Percentiles rank a stretch among this genome's conserved stretches.
These are phyloP conservation scores for Neria commutata DNA, from an alignment of 2,888 invertebrate species.

Conservation along the genomic window DNA sequence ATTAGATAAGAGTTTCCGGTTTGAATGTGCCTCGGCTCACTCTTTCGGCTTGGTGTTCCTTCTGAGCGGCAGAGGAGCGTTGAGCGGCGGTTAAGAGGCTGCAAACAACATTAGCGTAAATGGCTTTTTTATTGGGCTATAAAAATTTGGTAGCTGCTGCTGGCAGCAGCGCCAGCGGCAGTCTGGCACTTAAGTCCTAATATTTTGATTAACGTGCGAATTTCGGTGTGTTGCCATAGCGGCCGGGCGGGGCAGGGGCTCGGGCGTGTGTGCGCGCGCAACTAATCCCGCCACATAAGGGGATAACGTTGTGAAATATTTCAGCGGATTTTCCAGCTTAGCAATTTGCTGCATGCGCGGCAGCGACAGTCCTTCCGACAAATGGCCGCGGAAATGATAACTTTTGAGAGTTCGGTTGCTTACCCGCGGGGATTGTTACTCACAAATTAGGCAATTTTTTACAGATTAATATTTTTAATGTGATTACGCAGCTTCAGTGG, in stretches of 20 bases:
- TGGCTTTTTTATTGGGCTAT: conserved; percentile 61
- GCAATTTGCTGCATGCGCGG: conserved; percentile 14
- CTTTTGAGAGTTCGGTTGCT: too few relatives aligned
- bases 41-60: conserved; percentile 5
- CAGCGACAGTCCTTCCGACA: too few relatives aligned
- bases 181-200: conserved; percentile 31
- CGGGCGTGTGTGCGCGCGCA: conserved; percentile 35
- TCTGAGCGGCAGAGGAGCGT: not conserved
- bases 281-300: conserved; percentile 52
- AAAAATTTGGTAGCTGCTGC: conserved; percentile 46
- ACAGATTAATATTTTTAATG: conserved; percentile 23
- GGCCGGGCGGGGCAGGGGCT: too few relatives aligned
- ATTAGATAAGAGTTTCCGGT: conserved; percentile 58
- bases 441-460: conserved; percentile 22
- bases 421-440: conserved; percentile 1
- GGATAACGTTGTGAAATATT: conserved; percentile 56
- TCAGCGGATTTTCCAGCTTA: conserved; percentile 53
- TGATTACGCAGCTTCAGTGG: conserved; percentile 20
- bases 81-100: conserved; percentile 17
- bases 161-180: not conserved
- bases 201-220: conserved; percentile 58
- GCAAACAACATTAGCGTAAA: conserved; percentile 53
- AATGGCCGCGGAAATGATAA: conserved; percentile 41
- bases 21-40: conserved; percentile 40
- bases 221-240: too few relatives aligned